Evolutionary conservation across 2,797 vertebrate genomes (phyloP), one percentile per base, ranked within the genome.

Genomic region (Neomorphus geoffroyi): DNA sequence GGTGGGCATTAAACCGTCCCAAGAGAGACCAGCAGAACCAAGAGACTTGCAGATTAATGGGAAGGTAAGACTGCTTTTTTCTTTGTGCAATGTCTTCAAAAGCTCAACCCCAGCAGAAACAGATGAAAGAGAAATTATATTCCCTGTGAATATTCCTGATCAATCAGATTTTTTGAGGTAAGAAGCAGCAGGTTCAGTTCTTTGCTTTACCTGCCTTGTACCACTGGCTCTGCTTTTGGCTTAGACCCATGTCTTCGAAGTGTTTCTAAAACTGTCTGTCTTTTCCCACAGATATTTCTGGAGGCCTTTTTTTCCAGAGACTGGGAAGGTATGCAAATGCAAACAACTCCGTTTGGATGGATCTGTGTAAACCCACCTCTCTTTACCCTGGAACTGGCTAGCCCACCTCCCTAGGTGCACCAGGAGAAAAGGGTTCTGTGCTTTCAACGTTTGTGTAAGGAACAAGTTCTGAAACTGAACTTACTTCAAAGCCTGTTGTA

Each of bases 301-400:
- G 15, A 64, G 11, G 9, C 6, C 7, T 10, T 53, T 73, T 48
- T 82, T 73, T n/a, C 46, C 50, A 30, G 37, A 2, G 13, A 12
- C 13, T 23, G 22, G 5, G 5, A 60, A 5, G 9, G 1, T 23
- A 18, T 2, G 1, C 21, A 45, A 23, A 77, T 1, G 3, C 24
- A 74, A 83, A 26, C 13, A 39, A 46, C 4, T 24, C 9, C 2
- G 2, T 46, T 58, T 43, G 37, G 22, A 53, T 13, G 6, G 13
- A 22, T 4, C 50, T 43, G 21, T 58, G 27, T 35, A 30, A 48
- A 79, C 67, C 18, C 46, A 17, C 11, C 15, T 35, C 35, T 74
- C 56, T 43, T 22, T 18, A 41, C 9, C n/a, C 8, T 57, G 26
- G 46, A 61, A 45, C 6, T 45, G 22, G 6, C 45, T 66, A 64